These are phyloP conservation scores for Myxocyprinus asiaticus DNA, from an alignment of 2,113 vertebrate species.

Conservation along the genomic window DNA sequence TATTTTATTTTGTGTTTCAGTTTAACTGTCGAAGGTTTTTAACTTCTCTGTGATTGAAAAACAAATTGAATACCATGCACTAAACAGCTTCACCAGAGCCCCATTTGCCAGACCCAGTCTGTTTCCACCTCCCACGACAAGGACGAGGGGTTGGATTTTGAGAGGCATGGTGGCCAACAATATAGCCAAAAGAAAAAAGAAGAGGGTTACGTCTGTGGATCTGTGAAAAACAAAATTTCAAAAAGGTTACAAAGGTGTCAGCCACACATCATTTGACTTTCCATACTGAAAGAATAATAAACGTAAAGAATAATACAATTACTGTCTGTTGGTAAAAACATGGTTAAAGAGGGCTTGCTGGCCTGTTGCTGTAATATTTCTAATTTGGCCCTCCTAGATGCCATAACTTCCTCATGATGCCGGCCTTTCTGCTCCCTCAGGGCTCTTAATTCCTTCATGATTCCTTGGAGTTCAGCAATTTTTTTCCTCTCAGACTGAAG, in stretches of 20 bases:
- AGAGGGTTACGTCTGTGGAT: no score
- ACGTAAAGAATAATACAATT: no score
- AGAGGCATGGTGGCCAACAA: background rate
- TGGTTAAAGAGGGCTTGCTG: conserved; percentile 1
- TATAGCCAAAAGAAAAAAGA: no score
- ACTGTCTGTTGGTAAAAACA: no score
- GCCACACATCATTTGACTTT: no score
- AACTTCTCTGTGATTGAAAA: no score
- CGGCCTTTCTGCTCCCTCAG: background rate
- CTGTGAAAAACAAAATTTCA: no score
- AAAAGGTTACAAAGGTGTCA: no score
- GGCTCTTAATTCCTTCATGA: no score
- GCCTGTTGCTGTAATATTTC: background rate
- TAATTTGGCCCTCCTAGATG: background rate
- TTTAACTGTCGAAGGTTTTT: no score
- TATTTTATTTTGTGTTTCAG: no score
- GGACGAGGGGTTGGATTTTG: background rate
- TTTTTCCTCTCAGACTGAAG: background rate
- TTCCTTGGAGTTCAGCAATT: background rate
- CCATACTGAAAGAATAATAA: no score
- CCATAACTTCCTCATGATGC: background rate
- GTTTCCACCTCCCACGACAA: background rate
- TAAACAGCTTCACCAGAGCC: background rate
- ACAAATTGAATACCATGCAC: background rate
- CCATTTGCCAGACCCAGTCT: background rate